Evolutionary conservation across 2,797 vertebrate genomes (phyloP), one percentile per base, ranked within the genome.

Genomic region (Coregonus ussuriensis): DNA sequence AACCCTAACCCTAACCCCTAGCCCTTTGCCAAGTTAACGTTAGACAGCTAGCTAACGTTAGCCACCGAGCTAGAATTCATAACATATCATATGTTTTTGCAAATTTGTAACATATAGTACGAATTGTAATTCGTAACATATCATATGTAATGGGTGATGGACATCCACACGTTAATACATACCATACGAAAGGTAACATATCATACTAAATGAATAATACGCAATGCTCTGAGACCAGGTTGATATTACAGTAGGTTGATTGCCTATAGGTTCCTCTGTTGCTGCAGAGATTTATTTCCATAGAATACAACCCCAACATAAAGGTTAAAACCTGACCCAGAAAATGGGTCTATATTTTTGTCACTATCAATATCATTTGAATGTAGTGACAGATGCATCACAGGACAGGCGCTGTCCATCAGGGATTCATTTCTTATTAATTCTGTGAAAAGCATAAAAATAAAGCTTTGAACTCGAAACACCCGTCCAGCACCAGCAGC

Each of bases 391-490:
- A 81, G 84, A 80, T 76, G 81, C 72, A 59, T 67, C 68, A 74
- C 81, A 59, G 54, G 47, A 41, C 31, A 59, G 56, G 59, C 71
- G 53, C 62, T 52, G 74, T 70, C 79, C 74, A 62, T 37, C 63
- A 33, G 63, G 75, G 68, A 81, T 81, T 79, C 72, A 67, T 74
- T 81, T 77, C 79, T 75, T 80, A 75, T 80, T 79, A 81, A 80
- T 80, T 82, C 77, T 79, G 81, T 82, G 77, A 76, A 85, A 84
- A 82, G 79, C 74, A 68, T 75, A n/a, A 29, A 78, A 69, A 70
- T 72, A 80, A 77, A 75, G 77, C 82, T 75, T 51, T 74, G 76
- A 79, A 77, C 80, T 76, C 73, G 25, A 77, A 79, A 69, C 76
- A 25, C 53, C 31, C 53, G 1, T 31, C n/a, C 65, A 67, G 65